Conservation (phyloP, 2,888 invertebrate genomes). For the Drosophila barbarae region DNA sequence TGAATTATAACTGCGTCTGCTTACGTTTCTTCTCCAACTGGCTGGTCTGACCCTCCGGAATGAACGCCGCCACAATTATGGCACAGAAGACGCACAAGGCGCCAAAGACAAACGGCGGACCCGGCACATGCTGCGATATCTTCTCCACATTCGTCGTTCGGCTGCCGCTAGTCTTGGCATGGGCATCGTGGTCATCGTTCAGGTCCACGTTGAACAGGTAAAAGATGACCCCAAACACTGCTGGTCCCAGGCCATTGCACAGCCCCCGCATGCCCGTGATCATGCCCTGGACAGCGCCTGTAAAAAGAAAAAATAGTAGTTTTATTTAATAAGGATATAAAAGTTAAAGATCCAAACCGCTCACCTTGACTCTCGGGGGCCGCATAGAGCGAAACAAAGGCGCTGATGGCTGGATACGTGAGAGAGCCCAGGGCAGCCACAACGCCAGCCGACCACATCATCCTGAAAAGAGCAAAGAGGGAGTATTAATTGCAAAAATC, state of each 20-base stretch:
- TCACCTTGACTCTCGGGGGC: conserved; percentile 97
- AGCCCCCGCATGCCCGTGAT: conserved; percentile 99
- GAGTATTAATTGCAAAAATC: background rate
- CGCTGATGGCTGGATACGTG: conserved; percentile 99
- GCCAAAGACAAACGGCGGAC: conserved; percentile 99
- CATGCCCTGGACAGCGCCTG: conserved; percentile 95
- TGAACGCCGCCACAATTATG: conserved; percentile 93
- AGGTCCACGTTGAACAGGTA: conserved; percentile 99
- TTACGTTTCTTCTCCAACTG: conserved; percentile 83
- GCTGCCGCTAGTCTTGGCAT: conserved; percentile 34
- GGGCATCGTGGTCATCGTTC: conserved; percentile 84
- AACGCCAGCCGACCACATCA: conserved; percentile 99
- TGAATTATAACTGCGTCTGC: conserved; percentile 40
- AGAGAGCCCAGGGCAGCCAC: conserved; percentile 97
- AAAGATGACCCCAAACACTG: conserved; percentile 98
- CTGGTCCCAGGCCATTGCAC: conserved; percentile 98
- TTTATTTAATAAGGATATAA: background rate
- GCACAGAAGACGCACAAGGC: conserved; percentile 97
- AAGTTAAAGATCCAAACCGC: conserved; percentile 4
- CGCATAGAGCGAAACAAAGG: conserved; percentile 98
- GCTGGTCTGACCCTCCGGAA: conserved; percentile 85
- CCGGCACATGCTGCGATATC: conserved; percentile 90
- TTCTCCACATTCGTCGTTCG: conserved; percentile 76
- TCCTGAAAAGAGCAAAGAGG: conserved; percentile 81
- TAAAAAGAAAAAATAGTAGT: background rate